Evolutionary conservation across 2,797 vertebrate species (phyloP).

Genomic region (Phataginus tetradactyla): DNA sequence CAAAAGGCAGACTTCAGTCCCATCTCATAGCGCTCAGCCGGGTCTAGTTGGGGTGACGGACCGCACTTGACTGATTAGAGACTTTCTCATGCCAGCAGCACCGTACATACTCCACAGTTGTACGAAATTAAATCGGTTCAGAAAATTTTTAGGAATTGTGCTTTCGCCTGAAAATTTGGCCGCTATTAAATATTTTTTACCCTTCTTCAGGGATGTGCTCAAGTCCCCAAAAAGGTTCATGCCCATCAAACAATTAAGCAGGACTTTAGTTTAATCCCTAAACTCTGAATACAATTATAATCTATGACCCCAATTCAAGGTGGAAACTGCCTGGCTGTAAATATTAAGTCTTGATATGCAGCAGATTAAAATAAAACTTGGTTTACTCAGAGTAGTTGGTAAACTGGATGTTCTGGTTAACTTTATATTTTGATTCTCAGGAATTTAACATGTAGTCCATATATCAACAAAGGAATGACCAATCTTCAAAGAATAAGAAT

Average conservation of each 20-base stretch:
- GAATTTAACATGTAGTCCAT: background rate
- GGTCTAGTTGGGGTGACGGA: background rate
- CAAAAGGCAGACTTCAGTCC: background rate
- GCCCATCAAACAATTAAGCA: background rate
- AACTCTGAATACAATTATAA: background rate
- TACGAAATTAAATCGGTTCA: background rate
- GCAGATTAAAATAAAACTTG: background rate
- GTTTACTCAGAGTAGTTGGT: background rate
- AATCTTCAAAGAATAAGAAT: conserved; percentile 12
- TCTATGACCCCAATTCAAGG: background rate
- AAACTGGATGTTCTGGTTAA: background rate
- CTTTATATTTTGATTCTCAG: background rate
- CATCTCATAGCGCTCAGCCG: background rate
- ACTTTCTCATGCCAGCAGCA: background rate
- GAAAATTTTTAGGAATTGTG: background rate
- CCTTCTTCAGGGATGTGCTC: background rate
- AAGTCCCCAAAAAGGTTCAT: background rate
- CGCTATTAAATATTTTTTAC: background rate
- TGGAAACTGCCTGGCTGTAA: background rate
- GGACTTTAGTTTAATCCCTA: background rate
- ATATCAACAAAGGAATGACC: background rate
- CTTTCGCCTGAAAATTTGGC: background rate
- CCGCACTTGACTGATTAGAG: background rate
- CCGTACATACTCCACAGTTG: background rate
- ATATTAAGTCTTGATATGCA: background rate